Conservation (phyloP, 2,888 invertebrate species). For the Orthosia gothica region DNA sequence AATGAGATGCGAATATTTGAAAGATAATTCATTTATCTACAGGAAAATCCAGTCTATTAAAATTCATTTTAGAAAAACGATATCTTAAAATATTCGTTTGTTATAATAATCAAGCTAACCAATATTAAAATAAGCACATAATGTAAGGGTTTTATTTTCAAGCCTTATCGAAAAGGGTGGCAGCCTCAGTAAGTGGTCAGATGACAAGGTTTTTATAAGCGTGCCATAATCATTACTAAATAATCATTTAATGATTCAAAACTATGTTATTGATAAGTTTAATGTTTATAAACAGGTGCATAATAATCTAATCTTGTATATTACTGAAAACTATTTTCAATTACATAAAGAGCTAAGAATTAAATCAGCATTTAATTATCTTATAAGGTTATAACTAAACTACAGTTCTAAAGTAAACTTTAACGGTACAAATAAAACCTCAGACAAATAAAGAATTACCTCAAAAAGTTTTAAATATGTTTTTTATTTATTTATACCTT, state of each 20-base stretch:
- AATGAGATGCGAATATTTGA: neutral
- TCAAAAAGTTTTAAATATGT: neutral
- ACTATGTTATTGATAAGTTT: constrained; percentile 13
- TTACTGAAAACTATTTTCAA: neutral
- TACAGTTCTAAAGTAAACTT: neutral
- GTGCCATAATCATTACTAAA: constrained; percentile 49
- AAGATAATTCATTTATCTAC: neutral
- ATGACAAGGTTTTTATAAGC: constrained; percentile 5
- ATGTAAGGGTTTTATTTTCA: neutral
- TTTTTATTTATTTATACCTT: constrained; percentile 17
- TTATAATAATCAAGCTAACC: neutral
- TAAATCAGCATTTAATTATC: neutral
- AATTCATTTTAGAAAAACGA: neutral
- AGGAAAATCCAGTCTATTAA: neutral
- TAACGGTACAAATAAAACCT: constrained; percentile 29
- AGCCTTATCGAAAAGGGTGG: neutral
- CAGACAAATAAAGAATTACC: constrained; percentile 35
- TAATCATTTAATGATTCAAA: constrained; percentile 44
- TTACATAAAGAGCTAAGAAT: constrained; percentile 11
- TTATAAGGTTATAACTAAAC: too few relatives aligned
- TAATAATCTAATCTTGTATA: constrained; percentile 1
- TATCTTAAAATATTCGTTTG: neutral
- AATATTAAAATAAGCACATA: neutral
- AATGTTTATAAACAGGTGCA: constrained; percentile 3
- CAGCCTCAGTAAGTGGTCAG: neutral